Base-by-base conservation (phyloP, 2,888 invertebrate species). In the Standfussiana lucernea region DNA sequence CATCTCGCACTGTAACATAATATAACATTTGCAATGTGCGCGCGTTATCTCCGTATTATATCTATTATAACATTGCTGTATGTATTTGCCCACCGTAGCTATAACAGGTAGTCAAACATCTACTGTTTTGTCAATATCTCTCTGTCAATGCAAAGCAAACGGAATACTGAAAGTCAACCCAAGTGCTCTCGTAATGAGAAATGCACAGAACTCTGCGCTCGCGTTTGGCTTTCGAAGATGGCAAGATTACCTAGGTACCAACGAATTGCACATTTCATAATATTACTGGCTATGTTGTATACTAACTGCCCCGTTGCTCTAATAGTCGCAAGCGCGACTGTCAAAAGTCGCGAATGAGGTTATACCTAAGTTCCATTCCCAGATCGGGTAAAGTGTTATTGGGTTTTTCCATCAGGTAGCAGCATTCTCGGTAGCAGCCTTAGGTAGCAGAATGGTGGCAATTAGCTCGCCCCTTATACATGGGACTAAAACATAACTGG, bases 81-180 rank as follows among this genome's bases (percentile, higher is more conserved):
- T 24, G 5, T 80, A 42, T 42, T 72, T 42, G n/a, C 28, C 4
- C 47, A 13, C 8, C 13, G 32, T n/a, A 15, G 64, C 37, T 50
- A 69, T 50, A 68, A 69, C 47, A 73, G 68, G 56, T 72, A 35
- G 32, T 13, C 11, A 68, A 47, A 53, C 18, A 47, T 56, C 10
- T 13, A 72, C n/a, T 47, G 42, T n/a, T 59, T 59, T 37, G 70
- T 59, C 56, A 37, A 70, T 69, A 45, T 59, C 32, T 47, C 74
- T 15, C 32, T 32, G 37, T 67, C 7, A 78, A 64, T 47, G 32
- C 28, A 59, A 42, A 42, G 32, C 28, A 59, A 42, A 42, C 18
- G 5, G 40, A 56, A 53, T 1, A 35, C 18, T 59, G 28, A 42
- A 50, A 65, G 35, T n/a, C 53, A 56, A 40, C 7, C 8, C 13